Evolutionary conservation across 2,797 vertebrate genomes (phyloP).

Genomic region (Dromococcyx pavoninus): DNA sequence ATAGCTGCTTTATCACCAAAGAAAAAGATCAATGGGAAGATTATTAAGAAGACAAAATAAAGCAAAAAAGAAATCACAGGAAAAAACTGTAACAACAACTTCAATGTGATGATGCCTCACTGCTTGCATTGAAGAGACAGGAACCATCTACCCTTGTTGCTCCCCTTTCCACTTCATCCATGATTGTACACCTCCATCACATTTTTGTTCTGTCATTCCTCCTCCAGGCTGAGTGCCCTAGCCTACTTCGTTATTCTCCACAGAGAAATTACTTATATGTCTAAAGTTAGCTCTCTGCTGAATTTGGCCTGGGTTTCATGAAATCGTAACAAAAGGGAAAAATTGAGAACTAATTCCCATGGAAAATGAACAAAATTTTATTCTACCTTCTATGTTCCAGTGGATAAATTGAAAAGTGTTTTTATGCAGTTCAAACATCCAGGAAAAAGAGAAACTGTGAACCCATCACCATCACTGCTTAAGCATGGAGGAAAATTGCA

Average conservation of each 20-base stretch:
- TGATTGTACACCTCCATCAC: background rate
- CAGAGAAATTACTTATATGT: background rate
- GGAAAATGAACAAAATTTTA: background rate
- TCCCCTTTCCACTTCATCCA: too few relatives aligned
- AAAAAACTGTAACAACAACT: background rate
- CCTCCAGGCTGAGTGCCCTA: background rate
- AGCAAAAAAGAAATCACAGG: rapidly evolving
- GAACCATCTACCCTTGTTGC: background rate
- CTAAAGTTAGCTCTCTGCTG: background rate
- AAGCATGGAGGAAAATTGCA: background rate
- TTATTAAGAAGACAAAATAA: background rate
- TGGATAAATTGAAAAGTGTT: background rate
- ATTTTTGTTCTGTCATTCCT: background rate
- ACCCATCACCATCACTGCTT: background rate
- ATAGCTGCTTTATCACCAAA: background rate
- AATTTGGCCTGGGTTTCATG: background rate
- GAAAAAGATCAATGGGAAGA: background rate
- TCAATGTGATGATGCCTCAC: rapidly evolving
- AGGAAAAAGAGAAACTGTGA: background rate
- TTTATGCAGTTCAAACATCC: background rate
- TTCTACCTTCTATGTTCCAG: background rate
- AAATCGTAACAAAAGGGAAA: background rate
- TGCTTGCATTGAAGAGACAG: background rate
- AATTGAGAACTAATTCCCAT: rapidly evolving
- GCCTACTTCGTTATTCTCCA: background rate